These are phyloP conservation scores for Apis florea DNA, from an alignment of 1,140 invertebrate genomes.

Conservation along the genomic window DNA sequence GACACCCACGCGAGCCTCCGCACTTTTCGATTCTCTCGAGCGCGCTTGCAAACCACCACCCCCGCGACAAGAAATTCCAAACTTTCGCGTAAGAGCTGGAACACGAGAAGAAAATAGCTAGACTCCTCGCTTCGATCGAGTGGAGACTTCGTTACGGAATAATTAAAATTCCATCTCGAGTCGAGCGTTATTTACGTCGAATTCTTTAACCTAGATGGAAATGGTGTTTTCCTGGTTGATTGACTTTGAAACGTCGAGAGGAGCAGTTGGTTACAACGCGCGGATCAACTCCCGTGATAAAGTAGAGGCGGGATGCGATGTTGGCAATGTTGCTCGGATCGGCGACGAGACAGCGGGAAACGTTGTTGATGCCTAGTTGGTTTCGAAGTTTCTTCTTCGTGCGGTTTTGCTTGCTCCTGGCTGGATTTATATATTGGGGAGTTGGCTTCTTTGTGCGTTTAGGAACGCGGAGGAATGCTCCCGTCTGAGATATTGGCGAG, in stretches of 20 bases:
- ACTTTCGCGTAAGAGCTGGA: too few relatives aligned
- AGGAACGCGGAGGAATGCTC: neutral
- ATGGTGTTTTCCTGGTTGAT: neutral
- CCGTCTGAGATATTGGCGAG: neutral
- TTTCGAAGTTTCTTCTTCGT: neutral
- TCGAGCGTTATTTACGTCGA: too few relatives aligned
- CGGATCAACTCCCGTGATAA: neutral
- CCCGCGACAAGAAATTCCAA: neutral
- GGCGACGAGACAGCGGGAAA: neutral
- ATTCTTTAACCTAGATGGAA: too few relatives aligned
- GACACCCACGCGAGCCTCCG: conserved; percentile 25
- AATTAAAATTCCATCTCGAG: too few relatives aligned
- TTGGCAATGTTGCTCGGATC: neutral
- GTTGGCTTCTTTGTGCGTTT: neutral
- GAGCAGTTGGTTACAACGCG: too few relatives aligned
- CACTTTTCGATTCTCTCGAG: neutral
- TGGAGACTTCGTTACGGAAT: too few relatives aligned
- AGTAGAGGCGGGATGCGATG: neutral
- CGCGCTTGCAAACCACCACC: neutral
- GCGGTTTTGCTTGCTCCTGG: neutral
- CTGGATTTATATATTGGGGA: neutral
- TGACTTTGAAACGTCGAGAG: neutral
- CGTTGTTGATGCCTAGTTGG: neutral
- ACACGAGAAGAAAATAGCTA: too few relatives aligned
- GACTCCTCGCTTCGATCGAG: too few relatives aligned